phyloP scores from a whole-genome alignment of 2,888 invertebrate species.

The Eupithecia pulchellata region DNA sequence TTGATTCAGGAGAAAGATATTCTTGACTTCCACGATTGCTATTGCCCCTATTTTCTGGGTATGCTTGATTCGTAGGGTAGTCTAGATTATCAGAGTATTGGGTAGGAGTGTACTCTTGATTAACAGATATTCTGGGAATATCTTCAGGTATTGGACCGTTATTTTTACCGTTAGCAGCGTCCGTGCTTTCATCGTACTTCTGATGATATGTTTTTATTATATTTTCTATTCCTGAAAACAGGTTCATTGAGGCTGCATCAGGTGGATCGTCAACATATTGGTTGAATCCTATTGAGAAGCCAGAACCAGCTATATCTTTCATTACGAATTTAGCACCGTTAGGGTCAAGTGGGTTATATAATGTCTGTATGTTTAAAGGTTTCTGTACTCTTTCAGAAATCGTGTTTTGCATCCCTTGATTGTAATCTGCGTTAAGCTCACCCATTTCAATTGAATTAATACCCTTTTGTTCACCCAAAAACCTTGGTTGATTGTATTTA shows the following conservation, averaged over 20 bases:
- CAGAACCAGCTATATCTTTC: slow-evolving; percentile 72
- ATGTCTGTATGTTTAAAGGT: slow-evolving; percentile 58
- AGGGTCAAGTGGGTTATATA: slow-evolving; percentile 44
- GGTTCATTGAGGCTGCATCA: slow-evolving; percentile 67
- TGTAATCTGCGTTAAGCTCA: slow-evolving; percentile 63
- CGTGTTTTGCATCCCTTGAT: slow-evolving; percentile 58
- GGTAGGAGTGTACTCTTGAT: background rate
- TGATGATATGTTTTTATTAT: slow-evolving; percentile 67
- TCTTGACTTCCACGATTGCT: slow-evolving; percentile 19
- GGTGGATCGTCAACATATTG: slow-evolving; percentile 72
- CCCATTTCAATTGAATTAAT: slow-evolving; percentile 71
- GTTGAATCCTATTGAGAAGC: slow-evolving; percentile 73
- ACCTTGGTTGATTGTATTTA: slow-evolving; percentile 54
- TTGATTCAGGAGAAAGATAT: slow-evolving; percentile 20
- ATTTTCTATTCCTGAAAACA: slow-evolving; percentile 70
- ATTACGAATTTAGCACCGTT: slow-evolving; percentile 66
- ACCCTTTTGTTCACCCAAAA: slow-evolving; percentile 59
- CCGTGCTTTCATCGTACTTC: slow-evolving; percentile 52
- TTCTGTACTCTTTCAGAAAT: slow-evolving; percentile 70
- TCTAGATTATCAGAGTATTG: background rate
- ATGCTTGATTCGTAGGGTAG: background rate
- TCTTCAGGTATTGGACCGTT: background rate
- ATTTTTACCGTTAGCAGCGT: background rate
- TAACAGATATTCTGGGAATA: background rate
- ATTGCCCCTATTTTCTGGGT: slow-evolving; percentile 1